Conservation (phyloP, 2,888 invertebrate species). For the Trisateles emortualis region DNA sequence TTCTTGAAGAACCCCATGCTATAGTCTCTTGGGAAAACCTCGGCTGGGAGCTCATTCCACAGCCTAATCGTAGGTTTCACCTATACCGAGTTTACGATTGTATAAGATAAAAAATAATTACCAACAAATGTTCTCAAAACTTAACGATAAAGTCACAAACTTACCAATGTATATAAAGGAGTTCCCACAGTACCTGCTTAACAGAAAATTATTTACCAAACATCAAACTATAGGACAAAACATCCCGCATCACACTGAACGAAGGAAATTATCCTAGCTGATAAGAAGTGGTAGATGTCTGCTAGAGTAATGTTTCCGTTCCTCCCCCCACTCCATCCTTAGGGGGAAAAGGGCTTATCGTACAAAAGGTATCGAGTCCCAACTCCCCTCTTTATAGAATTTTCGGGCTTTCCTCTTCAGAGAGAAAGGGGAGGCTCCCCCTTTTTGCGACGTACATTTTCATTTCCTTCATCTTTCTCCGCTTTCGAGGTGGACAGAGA, state of each 20-base stretch:
- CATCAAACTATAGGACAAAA: conserved; percentile 43
- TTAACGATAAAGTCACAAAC: neutral
- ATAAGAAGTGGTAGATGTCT: conserved; percentile 82
- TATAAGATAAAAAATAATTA: too few relatives aligned
- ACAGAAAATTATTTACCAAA: conserved; percentile 46
- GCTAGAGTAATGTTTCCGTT: conserved; percentile 80
- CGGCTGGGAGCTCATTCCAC: too few relatives aligned
- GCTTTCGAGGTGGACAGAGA: conserved; percentile 71
- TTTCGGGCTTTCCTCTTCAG: conserved; percentile 73
- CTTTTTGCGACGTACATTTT: conserved; percentile 87
- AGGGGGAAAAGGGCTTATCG: conserved; percentile 78
- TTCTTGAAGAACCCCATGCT: too few relatives aligned
- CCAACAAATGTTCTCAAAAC: too few relatives aligned
- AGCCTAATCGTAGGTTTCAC: too few relatives aligned
- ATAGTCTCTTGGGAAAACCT: too few relatives aligned
- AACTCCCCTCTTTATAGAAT: conserved; percentile 83
- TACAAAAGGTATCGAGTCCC: conserved; percentile 79
- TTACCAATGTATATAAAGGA: neutral
- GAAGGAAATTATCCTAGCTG: conserved; percentile 77
- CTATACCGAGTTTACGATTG: too few relatives aligned
- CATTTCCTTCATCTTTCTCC: conserved; percentile 87
- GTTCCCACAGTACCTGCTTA: conserved; percentile 6
- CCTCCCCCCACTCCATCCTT: conserved; percentile 51
- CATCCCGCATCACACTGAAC: conserved; percentile 63
- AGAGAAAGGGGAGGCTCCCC: conserved; percentile 65